These are phyloP conservation scores for Epinotia demarniana DNA, from an alignment of 2,888 invertebrate species.

Conservation along the genomic window DNA sequence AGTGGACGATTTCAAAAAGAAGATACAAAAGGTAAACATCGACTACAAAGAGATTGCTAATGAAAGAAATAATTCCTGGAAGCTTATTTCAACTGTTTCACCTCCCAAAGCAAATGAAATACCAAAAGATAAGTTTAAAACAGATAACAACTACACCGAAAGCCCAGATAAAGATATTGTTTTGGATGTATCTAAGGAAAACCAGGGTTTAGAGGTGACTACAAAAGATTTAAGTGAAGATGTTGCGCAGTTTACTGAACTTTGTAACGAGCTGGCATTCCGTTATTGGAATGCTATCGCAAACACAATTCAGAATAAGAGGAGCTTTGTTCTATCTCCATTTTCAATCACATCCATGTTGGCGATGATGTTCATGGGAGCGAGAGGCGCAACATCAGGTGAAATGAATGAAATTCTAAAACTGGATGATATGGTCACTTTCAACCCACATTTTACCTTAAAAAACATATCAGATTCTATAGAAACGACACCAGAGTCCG, in stretches of 20 bases:
- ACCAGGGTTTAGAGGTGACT: slow-evolving; percentile 91
- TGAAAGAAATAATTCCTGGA: slow-evolving; percentile 82
- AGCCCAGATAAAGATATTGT: slow-evolving; percentile 69
- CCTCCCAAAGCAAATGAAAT: slow-evolving; percentile 77
- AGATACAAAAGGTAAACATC: slow-evolving; percentile 78
- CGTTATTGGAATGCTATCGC: slow-evolving; percentile 91
- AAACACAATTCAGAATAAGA: slow-evolving; percentile 88
- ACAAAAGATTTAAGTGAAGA: slow-evolving; percentile 89
- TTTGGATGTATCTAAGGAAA: slow-evolving; percentile 75
- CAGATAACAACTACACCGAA: slow-evolving; percentile 61
- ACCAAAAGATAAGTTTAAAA: slow-evolving; percentile 70
- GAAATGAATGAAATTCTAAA: slow-evolving; percentile 95
- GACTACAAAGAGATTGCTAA: slow-evolving; percentile 74
- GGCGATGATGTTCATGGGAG: slow-evolving; percentile 96
- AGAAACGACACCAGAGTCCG: slow-evolving; percentile 87
- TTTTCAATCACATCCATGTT: slow-evolving; percentile 93
- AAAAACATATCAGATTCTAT: slow-evolving; percentile 94
- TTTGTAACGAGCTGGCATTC: slow-evolving; percentile 94
- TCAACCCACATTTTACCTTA: slow-evolving; percentile 94
- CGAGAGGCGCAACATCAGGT: slow-evolving; percentile 93
- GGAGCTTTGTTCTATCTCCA: slow-evolving; percentile 92
- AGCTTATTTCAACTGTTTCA: slow-evolving; percentile 83
- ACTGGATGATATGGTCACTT: slow-evolving; percentile 94
- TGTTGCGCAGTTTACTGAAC: slow-evolving; percentile 89
- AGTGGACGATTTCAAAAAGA: slow-evolving; percentile 78